Percentiles rank a stretch among this genome's conserved stretches.
Evolutionary conservation across 2,113 vertebrate genomes (phyloP).

Genomic region (Micronisus gabar): DNA sequence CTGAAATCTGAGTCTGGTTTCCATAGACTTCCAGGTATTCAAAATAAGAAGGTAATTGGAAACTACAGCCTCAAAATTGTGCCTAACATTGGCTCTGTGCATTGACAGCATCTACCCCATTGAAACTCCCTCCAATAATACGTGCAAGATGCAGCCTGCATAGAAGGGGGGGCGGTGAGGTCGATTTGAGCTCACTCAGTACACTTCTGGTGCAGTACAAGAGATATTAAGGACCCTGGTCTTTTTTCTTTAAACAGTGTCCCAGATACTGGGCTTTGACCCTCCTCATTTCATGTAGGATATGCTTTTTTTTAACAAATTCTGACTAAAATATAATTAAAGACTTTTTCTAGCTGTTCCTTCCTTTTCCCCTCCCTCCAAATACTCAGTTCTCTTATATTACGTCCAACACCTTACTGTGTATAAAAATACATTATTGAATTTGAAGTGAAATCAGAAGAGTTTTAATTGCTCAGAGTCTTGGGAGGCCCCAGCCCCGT

Average conservation of each 20-base stretch:
- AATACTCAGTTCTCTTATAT: neutral
- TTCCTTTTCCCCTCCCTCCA: neutral
- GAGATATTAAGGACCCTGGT: neutral
- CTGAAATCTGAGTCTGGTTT: neutral
- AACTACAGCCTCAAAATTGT: neutral
- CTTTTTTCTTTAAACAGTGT: neutral
- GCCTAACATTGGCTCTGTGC: neutral
- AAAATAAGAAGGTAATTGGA: neutral
- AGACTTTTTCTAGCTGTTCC: neutral
- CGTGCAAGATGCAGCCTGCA: neutral
- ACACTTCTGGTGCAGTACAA: neutral
- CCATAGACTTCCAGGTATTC: neutral
- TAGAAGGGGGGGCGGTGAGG: neutral
- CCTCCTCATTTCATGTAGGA: neutral
- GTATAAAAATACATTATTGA: neutral
- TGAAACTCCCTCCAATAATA: neutral
- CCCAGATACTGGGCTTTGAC: neutral
- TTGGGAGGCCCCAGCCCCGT: neutral
- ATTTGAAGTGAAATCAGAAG: neutral
- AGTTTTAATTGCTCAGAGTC: neutral
- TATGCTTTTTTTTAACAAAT: neutral
- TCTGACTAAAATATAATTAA: neutral
- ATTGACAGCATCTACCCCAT: accelerated
- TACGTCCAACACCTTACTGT: neutral
- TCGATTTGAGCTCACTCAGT: neutral